These are phyloP conservation scores for Bombus consobrinus DNA, from an alignment of 1,140 invertebrate species.

Conservation along the genomic window DNA sequence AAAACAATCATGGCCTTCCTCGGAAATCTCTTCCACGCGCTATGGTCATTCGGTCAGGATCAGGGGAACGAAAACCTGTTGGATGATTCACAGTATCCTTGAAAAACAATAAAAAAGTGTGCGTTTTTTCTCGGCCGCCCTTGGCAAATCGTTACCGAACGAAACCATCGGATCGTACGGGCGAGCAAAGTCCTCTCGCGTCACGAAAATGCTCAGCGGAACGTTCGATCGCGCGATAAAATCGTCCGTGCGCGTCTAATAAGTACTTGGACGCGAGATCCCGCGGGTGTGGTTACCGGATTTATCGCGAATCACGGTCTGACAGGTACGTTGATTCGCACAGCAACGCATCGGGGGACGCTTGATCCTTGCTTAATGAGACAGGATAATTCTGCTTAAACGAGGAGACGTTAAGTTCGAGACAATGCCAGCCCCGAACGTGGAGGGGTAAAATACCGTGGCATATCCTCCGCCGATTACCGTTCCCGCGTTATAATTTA, in stretches of 20 bases:
- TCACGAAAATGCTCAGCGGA: not conserved
- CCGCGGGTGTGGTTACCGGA: slow-evolving; percentile 17
- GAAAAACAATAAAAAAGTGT: not conserved
- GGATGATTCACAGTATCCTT: slow-evolving; percentile 42
- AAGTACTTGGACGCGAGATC: slow-evolving; percentile 27
- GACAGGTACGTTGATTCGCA: not conserved
- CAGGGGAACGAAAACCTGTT: slow-evolving; percentile 5
- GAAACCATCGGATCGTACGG: not conserved
- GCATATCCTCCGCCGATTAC: slow-evolving; percentile 39
- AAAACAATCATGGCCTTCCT: not conserved
- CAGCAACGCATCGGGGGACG: not conserved
- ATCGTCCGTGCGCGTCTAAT: slow-evolving; percentile 55
- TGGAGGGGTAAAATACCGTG: slow-evolving; percentile 47
- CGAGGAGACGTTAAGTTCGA: slow-evolving; percentile 19
- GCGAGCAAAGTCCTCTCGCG: not conserved
- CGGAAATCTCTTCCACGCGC: not conserved
- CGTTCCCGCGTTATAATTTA: slow-evolving; percentile 51
- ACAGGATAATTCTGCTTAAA: slow-evolving; percentile 53
- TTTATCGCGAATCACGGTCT: slow-evolving; percentile 10
- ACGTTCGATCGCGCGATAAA: slow-evolving; percentile 41
- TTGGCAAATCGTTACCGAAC: not conserved
- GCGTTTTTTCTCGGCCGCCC: not conserved
- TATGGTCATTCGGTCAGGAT: not conserved
- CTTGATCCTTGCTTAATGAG: slow-evolving; percentile 18
- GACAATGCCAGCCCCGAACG: slow-evolving; percentile 37